Evolutionary conservation across 2,113 vertebrate genomes (phyloP), one percentile per base, ranked within the genome.

Genomic region (Pleuronectes platessa): DNA sequence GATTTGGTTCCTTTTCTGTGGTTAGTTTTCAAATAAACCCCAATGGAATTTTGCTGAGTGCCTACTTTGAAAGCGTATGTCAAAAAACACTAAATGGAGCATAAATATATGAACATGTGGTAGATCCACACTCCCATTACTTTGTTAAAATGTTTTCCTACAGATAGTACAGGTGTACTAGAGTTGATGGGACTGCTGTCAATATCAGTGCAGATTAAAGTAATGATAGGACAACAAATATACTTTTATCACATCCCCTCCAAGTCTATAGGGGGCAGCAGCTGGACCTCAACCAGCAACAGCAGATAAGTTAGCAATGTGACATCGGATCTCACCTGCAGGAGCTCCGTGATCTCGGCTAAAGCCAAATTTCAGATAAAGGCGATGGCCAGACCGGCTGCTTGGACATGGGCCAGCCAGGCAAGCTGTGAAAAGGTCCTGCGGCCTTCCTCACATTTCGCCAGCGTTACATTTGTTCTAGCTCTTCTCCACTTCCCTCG

Each of bases 391-490:
- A 71, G 66, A 71, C 81, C 74, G 82, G 79, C 86, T 79, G 81
- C 84, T 84, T 91, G 91, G 88, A 83, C 55, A 5, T 2, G 4
- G 27, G 84, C 92, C 92, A 91, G 75, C 54, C 70, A n/a, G 37
- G 26, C 85, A 85, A 89, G 88, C 86, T 91, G 90, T 86, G 88
- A 89, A 78, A 86, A 85, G 76, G 81, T 92, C 87, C 90, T 26
- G 82, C 63, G 62, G 88, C 87, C 86, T 90, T 68, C 61, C 81
- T 86, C 82, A 63, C 89, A 85, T 85, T 89, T 84, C 17, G 72
- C 78, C 76, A 86, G 71, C 68, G 47, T 68, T 91, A 74, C 74
- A 90, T 92, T 90, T 90, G 89, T 89, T 92, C 83, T 62, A 74
- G 81, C 69, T 72, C 76, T 76, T 83, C 85, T 67, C 67, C 72